Evolutionary conservation across 2,113 vertebrate genomes (phyloP).

Genomic region (Tonatia bakeri): DNA sequence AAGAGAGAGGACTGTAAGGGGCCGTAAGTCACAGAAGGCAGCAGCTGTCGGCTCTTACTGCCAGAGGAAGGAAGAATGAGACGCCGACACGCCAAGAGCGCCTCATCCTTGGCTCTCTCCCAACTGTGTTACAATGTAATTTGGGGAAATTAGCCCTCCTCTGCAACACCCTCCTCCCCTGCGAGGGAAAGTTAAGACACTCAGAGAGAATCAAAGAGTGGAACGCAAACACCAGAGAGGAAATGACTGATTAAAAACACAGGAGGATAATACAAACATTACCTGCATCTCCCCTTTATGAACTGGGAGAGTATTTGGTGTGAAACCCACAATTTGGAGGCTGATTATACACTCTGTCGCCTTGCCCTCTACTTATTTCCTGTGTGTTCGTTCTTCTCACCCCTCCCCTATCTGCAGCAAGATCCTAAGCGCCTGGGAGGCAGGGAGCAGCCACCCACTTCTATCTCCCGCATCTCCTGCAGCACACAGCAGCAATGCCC

Average conservation of each 20-base stretch:
- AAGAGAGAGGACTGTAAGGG: background rate
- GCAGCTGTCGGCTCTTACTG: background rate
- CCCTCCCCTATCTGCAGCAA: background rate
- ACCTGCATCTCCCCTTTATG: background rate
- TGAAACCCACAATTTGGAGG: slow-evolving; percentile 44
- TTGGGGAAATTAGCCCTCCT: slow-evolving; percentile 38
- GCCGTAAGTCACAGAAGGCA: background rate
- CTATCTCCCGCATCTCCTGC: background rate
- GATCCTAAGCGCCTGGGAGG: background rate
- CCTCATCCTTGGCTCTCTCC: background rate
- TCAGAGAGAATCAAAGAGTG: slow-evolving; percentile 40
- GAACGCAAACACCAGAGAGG: slow-evolving; percentile 31
- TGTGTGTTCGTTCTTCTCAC: background rate
- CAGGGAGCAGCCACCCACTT: background rate
- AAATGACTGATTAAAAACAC: slow-evolving; percentile 46
- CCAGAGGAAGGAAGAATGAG: slow-evolving; percentile 8
- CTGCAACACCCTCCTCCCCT: background rate
- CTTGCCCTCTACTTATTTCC: background rate
- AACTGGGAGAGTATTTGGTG: background rate
- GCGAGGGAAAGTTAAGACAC: background rate
- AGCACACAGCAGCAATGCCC: background rate
- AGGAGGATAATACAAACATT: slow-evolving; percentile 8
- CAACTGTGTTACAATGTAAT: background rate
- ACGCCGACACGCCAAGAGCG: background rate
- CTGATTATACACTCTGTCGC: background rate